phyloP scores from a whole-genome alignment of 2,888 invertebrate species.

The Rhimphoctona megacephalus region DNA sequence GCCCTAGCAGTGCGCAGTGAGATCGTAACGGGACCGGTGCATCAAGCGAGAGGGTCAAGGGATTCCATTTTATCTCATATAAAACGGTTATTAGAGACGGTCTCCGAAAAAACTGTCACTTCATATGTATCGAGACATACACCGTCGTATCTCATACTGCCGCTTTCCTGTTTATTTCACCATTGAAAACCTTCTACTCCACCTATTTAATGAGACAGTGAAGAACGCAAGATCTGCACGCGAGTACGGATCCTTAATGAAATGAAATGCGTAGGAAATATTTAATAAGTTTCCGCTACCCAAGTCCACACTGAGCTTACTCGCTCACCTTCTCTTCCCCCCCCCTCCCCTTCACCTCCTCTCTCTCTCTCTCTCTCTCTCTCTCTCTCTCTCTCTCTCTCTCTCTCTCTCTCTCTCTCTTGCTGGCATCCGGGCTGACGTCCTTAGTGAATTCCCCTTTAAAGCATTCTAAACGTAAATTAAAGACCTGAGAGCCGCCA shows the following conservation, averaged over 20 bases:
- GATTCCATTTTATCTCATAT: too few relatives aligned
- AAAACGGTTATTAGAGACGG: too few relatives aligned
- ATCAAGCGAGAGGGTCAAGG: too few relatives aligned
- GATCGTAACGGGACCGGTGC: too few relatives aligned
- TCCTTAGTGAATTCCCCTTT: constrained; percentile 74
- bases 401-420: constrained; percentile 26
- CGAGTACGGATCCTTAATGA: constrained; percentile 75
- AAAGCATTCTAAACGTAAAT: constrained; percentile 74
- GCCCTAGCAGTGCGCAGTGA: too few relatives aligned
- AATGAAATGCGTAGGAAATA: constrained; percentile 82
- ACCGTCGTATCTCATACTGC: constrained; percentile 32
- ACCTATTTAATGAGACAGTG: constrained; percentile 74
- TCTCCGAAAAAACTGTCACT: too few relatives aligned
- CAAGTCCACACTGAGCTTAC: constrained; percentile 61
- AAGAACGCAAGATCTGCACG: constrained; percentile 75
- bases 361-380: constrained; percentile 45
- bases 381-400: constrained; percentile 7
- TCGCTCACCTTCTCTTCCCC: constrained; percentile 3
- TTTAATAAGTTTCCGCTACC: constrained; percentile 81
- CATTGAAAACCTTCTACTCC: constrained; percentile 61
- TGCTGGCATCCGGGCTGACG: constrained; percentile 63
- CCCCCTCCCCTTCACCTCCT: too few relatives aligned
- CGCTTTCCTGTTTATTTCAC: constrained; percentile 20
- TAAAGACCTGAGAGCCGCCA: constrained; percentile 71
- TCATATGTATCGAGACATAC: not conserved